These are phyloP conservation scores for Argyresthia albistria DNA, from an alignment of 2,888 invertebrate genomes.

Conservation along the genomic window DNA sequence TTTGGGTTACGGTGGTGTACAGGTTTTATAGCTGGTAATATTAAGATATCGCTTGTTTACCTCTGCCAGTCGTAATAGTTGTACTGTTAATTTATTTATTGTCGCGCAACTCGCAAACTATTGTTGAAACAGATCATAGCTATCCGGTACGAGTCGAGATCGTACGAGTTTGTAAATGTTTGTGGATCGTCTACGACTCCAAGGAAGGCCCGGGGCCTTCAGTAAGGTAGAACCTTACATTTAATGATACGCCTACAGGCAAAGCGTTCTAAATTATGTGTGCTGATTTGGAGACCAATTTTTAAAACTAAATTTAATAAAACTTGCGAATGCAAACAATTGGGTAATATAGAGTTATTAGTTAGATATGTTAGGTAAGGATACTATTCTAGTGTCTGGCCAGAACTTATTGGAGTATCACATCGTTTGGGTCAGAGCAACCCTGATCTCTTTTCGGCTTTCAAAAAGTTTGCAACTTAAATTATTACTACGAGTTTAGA, in stretches of 20 bases:
- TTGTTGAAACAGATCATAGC: constrained; percentile 70
- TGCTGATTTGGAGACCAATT: constrained; percentile 50
- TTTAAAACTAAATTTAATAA: constrained; percentile 39
- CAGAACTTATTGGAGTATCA: constrained; percentile 71
- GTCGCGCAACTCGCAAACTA: constrained; percentile 60
- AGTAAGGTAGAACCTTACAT: too few relatives aligned
- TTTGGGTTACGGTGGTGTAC: constrained; percentile 70
- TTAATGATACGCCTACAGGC: too few relatives aligned
- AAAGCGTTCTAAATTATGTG: too few relatives aligned
- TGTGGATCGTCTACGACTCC: neutral
- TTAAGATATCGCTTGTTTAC: constrained; percentile 69
- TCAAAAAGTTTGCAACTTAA: constrained; percentile 68
- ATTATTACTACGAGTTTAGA: constrained; percentile 43
- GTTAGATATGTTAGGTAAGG: constrained; percentile 69
- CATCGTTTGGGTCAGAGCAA: constrained; percentile 72
- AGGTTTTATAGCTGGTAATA: constrained; percentile 72
- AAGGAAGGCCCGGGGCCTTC: neutral
- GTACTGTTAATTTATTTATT: constrained; percentile 69
- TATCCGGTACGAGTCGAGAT: constrained; percentile 56
- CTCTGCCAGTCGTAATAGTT: constrained; percentile 72
- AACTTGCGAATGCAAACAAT: constrained; percentile 66
- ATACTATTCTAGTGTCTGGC: constrained; percentile 72
- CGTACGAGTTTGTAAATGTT: constrained; percentile 10
- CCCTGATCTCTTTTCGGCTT: constrained; percentile 71
- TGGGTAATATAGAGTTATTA: constrained; percentile 59